Evolutionary conservation across 2,113 vertebrate species (phyloP), one percentile per base, ranked within the genome.

Genomic region (Emydura subglobosa): DNA sequence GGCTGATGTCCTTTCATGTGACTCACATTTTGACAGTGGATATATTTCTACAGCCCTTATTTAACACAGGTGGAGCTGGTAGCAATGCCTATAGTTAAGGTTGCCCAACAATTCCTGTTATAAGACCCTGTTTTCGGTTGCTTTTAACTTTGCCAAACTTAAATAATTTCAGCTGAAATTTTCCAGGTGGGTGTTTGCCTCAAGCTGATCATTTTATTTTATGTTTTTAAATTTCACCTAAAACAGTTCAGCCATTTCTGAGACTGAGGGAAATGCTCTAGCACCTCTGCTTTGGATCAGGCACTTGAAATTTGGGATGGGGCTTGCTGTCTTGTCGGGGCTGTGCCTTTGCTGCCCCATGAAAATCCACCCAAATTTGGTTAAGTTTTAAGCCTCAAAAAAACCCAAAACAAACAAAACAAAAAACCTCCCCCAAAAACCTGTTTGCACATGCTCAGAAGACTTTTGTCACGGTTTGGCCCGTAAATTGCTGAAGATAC

Each of bases 81-180:
- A 68, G 34, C 7, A 31, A 68, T n/a, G 17, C 19, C n/a, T 39
- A 72, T 19, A 22, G 17, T 34, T 72, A 21, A 72, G 34, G 19
- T 39, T 72, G 34, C 8, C 8, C 4, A n/a, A 68, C 65, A 68
- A 13, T 34, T 61, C 59, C 59, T 29, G 31, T 61, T 61, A 12
- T 61, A 79, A 95, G 9, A 55, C 82, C 78, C n/a, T 10, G 11
- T 95, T 92, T 85, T n/a, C 31, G 59, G 94, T 53, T 83, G 83
- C 81, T 94, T 94, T 83, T 51, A 89, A 79, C n/a, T 93, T 47
- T 94, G 55, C 72, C 94, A 91, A 59, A 84, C 13, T 86, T 8
- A 87, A 61, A 14, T 85, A 82, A 72, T 61, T 7, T 34, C 76
- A 85, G 25, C 61, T 80, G 61, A 11, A 1, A 0, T 1, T 17